Conservation (phyloP, 2,797 vertebrate species). For the Otus scops region DNA sequence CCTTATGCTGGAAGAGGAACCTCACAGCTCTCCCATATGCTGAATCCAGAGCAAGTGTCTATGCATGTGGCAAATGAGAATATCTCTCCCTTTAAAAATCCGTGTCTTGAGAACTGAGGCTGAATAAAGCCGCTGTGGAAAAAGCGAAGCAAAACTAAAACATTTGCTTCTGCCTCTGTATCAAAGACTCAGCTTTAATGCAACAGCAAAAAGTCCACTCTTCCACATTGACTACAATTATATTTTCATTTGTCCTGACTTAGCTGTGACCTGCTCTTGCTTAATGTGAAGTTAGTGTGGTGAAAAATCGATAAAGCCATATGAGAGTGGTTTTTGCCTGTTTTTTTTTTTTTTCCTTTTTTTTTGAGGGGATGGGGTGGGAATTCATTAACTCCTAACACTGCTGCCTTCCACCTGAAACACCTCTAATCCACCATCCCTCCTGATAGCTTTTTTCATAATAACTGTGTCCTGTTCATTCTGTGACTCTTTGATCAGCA, state of each 20-base stretch:
- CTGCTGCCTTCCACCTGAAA: neutral
- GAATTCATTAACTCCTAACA: neutral
- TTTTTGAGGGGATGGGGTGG: too few relatives aligned
- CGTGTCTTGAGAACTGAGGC: neutral
- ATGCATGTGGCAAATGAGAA: neutral
- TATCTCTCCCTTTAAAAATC: neutral
- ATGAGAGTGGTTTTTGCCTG: neutral
- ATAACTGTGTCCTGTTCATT: neutral
- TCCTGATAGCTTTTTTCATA: neutral
- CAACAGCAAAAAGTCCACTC: neutral
- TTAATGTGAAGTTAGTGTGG: neutral
- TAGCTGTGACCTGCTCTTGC: neutral
- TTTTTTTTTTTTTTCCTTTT: neutral
- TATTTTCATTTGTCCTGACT: neutral
- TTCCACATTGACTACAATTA: neutral
- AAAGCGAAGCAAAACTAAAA: neutral
- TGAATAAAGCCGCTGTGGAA: neutral
- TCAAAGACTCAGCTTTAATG: neutral
- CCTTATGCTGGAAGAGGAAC: neutral
- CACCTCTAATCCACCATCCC: neutral
- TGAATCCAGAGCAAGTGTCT: neutral
- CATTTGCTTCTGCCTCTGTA: neutral
- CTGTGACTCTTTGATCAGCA: neutral
- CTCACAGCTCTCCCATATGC: neutral
- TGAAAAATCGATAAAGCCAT: neutral